Evolutionary conservation across 1,140 invertebrate genomes (phyloP).

Genomic region (Dendrolimus punctatus): DNA sequence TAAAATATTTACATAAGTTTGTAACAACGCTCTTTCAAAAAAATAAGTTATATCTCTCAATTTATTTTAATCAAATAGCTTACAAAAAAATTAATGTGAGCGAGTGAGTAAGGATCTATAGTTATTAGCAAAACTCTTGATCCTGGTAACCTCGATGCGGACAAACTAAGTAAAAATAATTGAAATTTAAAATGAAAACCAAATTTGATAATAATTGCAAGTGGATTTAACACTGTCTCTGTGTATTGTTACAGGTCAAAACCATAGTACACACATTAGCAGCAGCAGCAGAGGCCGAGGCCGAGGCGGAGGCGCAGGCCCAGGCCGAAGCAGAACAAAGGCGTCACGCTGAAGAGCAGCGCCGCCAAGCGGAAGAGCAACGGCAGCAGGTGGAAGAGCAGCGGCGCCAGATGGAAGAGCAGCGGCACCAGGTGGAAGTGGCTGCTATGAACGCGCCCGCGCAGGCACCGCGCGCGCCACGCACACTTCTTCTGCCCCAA

Average conservation of each 20-base stretch:
- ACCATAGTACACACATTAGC: conserved; percentile 59
- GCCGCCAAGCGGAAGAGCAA: conserved; percentile 5
- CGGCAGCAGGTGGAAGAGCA: not conserved
- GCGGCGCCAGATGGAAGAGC: conserved; percentile 15
- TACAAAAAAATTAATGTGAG: too few relatives aligned
- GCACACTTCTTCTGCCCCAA: conserved; percentile 54
- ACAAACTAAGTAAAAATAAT: too few relatives aligned
- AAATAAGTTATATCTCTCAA: too few relatives aligned
- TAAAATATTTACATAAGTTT: too few relatives aligned
- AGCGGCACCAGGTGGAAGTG: conserved; percentile 8
- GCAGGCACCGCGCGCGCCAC: conserved; percentile 37
- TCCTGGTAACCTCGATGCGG: too few relatives aligned
- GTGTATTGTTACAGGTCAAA: conserved; percentile 34
- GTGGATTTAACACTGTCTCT: too few relatives aligned
- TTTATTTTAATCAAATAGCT: too few relatives aligned
- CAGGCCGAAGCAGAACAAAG: conserved; percentile 27
- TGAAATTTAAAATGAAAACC: too few relatives aligned
- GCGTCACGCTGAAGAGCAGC: not conserved
- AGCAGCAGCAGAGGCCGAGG: conserved; percentile 37
- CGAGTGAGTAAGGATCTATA: too few relatives aligned
- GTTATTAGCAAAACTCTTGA: too few relatives aligned
- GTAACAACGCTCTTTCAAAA: too few relatives aligned
- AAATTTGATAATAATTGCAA: too few relatives aligned
- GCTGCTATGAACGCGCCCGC: conserved; percentile 10
- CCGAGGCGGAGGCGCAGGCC: conserved; percentile 31